Conservation (phyloP, 2,113 vertebrate species). For the Scomber scombrus region DNA sequence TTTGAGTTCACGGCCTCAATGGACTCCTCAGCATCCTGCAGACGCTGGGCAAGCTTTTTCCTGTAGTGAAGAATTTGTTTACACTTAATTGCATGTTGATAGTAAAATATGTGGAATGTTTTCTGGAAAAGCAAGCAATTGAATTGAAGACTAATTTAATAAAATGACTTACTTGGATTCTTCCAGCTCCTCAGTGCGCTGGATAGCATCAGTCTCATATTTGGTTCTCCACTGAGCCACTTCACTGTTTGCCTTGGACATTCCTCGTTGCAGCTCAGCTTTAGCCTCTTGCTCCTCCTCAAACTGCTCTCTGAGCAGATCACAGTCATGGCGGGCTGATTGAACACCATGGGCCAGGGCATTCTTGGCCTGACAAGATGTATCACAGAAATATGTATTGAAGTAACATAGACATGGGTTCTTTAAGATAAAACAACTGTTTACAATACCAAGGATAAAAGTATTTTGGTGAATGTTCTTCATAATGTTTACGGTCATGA, state of each 20-base stretch:
- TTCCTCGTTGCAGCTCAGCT: conserved; percentile 86
- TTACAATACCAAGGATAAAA: too few relatives aligned
- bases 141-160: background rate
- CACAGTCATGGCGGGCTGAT: conserved; percentile 83
- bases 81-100: too few relatives aligned
- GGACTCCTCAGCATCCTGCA: conserved; percentile 82
- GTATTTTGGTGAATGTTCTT: too few relatives aligned
- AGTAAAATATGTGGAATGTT: too few relatives aligned
- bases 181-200: conserved; percentile 89
- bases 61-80: conserved; percentile 17
- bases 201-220: conserved; percentile 90
- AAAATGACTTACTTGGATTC: conserved; percentile 82
- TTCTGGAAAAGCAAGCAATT: background rate
- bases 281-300: conserved; percentile 89
- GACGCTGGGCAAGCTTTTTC: conserved; percentile 84
- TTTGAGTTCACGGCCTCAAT: conserved; percentile 83
- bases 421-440: too few relatives aligned
- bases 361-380: conserved; percentile 79
- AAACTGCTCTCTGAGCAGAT: conserved; percentile 88
- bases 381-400: too few relatives aligned
- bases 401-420: too few relatives aligned
- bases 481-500: too few relatives aligned
- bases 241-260: conserved; percentile 89
- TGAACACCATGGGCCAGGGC: conserved; percentile 87
- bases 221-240: conserved; percentile 91